Percentiles rank a stretch among this genome's conserved stretches.
phyloP scores from a whole-genome alignment of 2,888 invertebrate species.

The Ornithoptera alexandrae region DNA sequence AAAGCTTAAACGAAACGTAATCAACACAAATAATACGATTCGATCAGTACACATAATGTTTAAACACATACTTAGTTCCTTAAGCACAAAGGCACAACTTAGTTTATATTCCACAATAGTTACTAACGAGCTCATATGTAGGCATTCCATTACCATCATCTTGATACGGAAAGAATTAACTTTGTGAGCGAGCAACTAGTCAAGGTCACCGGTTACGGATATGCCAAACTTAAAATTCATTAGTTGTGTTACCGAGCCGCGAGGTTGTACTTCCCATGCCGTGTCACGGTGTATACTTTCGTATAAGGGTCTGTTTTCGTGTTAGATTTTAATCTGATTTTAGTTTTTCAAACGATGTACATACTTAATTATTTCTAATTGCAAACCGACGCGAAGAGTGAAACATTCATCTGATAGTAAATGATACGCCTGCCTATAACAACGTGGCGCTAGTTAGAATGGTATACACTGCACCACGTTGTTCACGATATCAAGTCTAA shows the following conservation, averaged over 20 bases:
- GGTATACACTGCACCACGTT: too few species aligned
- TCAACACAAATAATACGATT: background rate
- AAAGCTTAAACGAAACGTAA: background rate
- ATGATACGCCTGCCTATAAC: too few species aligned
- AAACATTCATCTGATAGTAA: too few species aligned
- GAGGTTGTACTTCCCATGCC: conserved; percentile 29
- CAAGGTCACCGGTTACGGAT: conserved; percentile 68
- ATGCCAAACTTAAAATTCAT: conserved; percentile 62
- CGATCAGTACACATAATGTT: conserved; percentile 15
- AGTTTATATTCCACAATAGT: conserved; percentile 30
- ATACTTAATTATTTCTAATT: too few species aligned
- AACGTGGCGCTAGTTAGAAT: too few species aligned
- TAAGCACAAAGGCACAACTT: conserved; percentile 13
- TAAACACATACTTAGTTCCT: conserved; percentile 26
- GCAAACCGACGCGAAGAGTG: too few species aligned
- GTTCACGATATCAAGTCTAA: too few species aligned
- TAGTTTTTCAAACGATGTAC: background rate
- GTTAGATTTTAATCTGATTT: background rate
- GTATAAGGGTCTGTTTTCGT: background rate
- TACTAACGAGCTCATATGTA: conserved; percentile 43
- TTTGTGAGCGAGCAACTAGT: conserved; percentile 55
- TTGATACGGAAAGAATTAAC: conserved; percentile 73
- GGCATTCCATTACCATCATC: conserved; percentile 52
- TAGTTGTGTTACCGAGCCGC: conserved; percentile 59
- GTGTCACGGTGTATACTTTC: conserved; percentile 24